These are phyloP conservation scores for Eulemur rufifrons DNA, from an alignment of 2,113 vertebrate species.

Conservation along the genomic window DNA sequence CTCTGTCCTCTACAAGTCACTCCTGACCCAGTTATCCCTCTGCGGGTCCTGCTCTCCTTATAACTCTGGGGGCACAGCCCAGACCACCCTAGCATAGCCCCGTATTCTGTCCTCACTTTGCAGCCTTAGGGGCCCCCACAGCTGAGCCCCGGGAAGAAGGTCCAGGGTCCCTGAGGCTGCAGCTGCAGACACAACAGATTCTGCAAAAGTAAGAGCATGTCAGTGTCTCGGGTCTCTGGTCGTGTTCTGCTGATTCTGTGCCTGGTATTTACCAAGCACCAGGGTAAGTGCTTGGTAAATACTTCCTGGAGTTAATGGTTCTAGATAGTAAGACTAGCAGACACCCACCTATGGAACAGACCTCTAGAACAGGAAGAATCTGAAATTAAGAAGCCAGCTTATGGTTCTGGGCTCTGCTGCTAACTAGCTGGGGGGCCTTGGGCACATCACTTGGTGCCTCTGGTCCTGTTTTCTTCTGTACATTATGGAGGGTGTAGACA, in stretches of 20 bases:
- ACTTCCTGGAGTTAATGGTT: neutral
- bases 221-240: no score
- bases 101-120: neutral
- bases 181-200: neutral
- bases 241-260: neutral
- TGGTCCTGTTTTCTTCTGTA: neutral
- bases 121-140: no score
- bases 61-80: neutral
- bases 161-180: neutral
- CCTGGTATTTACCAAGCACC: no score
- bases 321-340: neutral
- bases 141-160: neutral
- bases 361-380: neutral
- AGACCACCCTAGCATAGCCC: accelerated
- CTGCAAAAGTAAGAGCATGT: neutral
- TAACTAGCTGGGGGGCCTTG: neutral
- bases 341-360: neutral
- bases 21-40: neutral
- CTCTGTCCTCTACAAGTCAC: no score
- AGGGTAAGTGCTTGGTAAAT: no score
- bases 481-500: neutral
- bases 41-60: neutral
- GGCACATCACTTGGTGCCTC: neutral
- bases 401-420: neutral
- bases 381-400: neutral